These are phyloP conservation scores for Tenualosa ilisha DNA, from an alignment of 2,797 vertebrate genomes.

Conservation along the genomic window DNA sequence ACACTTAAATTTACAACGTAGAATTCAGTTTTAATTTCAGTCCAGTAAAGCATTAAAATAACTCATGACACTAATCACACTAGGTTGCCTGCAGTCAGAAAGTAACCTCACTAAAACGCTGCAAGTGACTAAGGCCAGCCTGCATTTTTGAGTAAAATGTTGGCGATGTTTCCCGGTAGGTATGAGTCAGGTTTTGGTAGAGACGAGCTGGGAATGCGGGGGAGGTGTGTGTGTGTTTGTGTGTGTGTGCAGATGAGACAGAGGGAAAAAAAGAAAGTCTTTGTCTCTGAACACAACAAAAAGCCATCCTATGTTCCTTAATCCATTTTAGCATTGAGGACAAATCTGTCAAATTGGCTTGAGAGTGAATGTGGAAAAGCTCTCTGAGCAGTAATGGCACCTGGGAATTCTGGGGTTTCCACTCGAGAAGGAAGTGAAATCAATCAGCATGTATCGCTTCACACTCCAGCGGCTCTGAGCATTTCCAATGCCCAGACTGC, in stretches of 20 bases:
- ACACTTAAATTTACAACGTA: background rate
- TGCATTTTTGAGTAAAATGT: background rate
- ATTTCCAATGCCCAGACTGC: background rate
- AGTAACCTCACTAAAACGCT: background rate
- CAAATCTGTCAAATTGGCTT: constrained; percentile 64
- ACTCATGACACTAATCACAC: background rate
- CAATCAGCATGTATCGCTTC: constrained; percentile 64
- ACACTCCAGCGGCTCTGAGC: constrained; percentile 67
- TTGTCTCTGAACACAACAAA: constrained; percentile 17
- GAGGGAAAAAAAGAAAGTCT: background rate
- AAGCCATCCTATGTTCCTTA: constrained; percentile 30
- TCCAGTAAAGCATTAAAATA: constrained; percentile 1
- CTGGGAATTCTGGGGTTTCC: constrained; percentile 66
- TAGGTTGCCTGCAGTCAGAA: background rate
- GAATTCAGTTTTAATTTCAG: background rate
- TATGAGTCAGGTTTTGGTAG: constrained; percentile 17
- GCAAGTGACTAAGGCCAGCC: background rate
- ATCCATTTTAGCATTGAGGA: constrained; percentile 62
- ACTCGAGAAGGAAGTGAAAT: constrained; percentile 61
- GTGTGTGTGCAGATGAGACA: background rate
- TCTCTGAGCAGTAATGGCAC: constrained; percentile 65
- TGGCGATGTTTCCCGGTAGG: constrained; percentile 1
- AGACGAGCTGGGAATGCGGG: background rate
- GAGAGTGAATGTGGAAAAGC: constrained; percentile 62
- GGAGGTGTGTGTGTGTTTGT: background rate